These are phyloP conservation scores for Crax fasciolata DNA, from an alignment of 2,797 vertebrate genomes.

Conservation along the genomic window DNA sequence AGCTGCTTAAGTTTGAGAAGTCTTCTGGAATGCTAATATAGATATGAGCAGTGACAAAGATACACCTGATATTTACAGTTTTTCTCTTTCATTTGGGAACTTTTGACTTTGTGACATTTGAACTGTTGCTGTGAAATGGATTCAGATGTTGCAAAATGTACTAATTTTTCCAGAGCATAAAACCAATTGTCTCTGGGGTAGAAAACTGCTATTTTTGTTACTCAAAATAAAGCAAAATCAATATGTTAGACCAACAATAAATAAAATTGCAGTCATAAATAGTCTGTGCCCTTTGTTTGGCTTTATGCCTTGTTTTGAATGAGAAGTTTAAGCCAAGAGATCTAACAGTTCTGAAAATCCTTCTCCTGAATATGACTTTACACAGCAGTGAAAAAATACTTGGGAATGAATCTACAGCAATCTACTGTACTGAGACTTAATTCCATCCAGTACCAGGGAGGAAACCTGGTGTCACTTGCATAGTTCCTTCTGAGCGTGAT, in stretches of 20 bases:
- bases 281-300: not conserved
- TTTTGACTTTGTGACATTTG: slow-evolving; percentile 15
- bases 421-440: not conserved
- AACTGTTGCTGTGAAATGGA: not conserved
- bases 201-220: slow-evolving; percentile 38
- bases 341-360: not conserved
- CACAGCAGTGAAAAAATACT: not conserved
- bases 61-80: slow-evolving; percentile 5
- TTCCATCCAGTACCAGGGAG: not conserved
- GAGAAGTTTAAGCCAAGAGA: not conserved
- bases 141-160: slow-evolving; percentile 44
- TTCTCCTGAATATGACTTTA: not conserved
- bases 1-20: not conserved
- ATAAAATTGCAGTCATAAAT: slow-evolving; percentile 1
- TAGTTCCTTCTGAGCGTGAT: not conserved
- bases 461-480: not conserved
- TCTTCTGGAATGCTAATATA: not conserved
- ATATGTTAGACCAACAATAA: not conserved
- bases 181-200: not conserved
- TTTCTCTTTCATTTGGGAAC: not conserved
- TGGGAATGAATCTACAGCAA: not conserved
- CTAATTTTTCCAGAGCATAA: slow-evolving; percentile 7
- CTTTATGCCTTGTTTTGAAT: not conserved
- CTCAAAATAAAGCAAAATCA: slow-evolving; percentile 25
- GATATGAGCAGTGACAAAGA: slow-evolving; percentile 1